Base-by-base conservation (phyloP, 2,113 vertebrate genomes). In the Oncorhynchus nerka region DNA sequence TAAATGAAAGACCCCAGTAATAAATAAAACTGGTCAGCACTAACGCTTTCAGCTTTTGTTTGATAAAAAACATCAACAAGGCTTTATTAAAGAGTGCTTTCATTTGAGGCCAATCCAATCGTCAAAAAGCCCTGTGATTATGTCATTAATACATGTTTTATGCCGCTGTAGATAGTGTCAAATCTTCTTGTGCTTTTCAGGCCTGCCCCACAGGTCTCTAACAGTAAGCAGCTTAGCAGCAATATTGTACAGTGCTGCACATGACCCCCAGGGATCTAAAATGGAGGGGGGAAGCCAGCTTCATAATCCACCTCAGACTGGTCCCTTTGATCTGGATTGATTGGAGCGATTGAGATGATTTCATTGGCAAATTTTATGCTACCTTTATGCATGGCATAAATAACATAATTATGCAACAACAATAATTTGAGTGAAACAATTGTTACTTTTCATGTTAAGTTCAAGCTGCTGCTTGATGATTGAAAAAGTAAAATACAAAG, bases 171-270 rank as follows among this genome's bases (percentile, higher is more conserved):
- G 75, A 81, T 76, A 69, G 79, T 19, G 70, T 65, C 66, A 70
- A 64, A 76, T 77, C 51, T 39, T 16, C 19, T 48, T 24, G 61
- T 28, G 74, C 22, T 55, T 62, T 59, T 6, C 72, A 34, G n/a
- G 70, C 20, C 55, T 49, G 32, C 59, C 51, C 71, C 55, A 22
- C 55, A 73, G 24, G 70, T 26, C 70, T 28, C 55, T 30, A 30
- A 57, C 74, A n/a, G 64, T 76, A 68, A 76, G 74, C 70, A 22
- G 74, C 74, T 76, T 80, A 80, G 49, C 70, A 8, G 34, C 24
- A 65, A 48, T 68, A 72, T 70, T 30, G 45, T 20, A 30, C 62
- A 24, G 22, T 20, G 20, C 57, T 51, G 51, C 20, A 30, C 57
- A 59, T 61, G 16, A 73, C 70, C 73, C 55, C 39, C 22, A 61